Conservation (phyloP, 2,113 vertebrate species). For the Myocastor coypus region DNA sequence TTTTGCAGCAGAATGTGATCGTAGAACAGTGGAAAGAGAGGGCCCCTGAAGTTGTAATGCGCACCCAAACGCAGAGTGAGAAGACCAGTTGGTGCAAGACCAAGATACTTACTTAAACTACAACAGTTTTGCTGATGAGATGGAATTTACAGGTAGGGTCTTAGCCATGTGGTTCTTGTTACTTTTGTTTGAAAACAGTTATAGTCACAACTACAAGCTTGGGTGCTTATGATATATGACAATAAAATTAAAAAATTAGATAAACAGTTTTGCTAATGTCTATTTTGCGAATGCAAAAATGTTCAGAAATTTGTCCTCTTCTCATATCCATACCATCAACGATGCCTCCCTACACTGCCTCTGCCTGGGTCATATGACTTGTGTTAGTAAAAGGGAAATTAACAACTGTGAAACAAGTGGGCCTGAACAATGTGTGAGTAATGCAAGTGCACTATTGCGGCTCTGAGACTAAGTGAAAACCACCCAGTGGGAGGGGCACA, state of each 20-base stretch:
- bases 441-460: not conserved
- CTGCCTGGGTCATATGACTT: not conserved
- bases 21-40: conserved; percentile 50
- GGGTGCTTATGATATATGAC: conserved; percentile 14
- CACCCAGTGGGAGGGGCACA: not conserved
- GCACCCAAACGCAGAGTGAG: conserved; percentile 51
- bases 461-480: conserved; percentile 7
- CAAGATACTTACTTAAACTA: conserved; percentile 24
- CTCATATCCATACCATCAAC: not conserved
- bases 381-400: conserved; percentile 24
- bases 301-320: not conserved
- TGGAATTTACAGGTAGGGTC: not conserved
- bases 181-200: conserved; percentile 54
- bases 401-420: conserved; percentile 16
- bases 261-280: not conserved
- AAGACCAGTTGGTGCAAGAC: conserved; percentile 29
- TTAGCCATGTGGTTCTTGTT: conserved; percentile 22
- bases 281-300: not conserved
- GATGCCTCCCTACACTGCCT: not conserved
- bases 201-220: not conserved
- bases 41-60: conserved; percentile 64
- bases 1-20: conserved; percentile 72
- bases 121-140: not conserved
- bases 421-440: not conserved
- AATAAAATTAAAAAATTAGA: not conserved